Evolutionary conservation across 2,888 invertebrate genomes (phyloP).

Genomic region (Brachypalpus laphriformis): DNA sequence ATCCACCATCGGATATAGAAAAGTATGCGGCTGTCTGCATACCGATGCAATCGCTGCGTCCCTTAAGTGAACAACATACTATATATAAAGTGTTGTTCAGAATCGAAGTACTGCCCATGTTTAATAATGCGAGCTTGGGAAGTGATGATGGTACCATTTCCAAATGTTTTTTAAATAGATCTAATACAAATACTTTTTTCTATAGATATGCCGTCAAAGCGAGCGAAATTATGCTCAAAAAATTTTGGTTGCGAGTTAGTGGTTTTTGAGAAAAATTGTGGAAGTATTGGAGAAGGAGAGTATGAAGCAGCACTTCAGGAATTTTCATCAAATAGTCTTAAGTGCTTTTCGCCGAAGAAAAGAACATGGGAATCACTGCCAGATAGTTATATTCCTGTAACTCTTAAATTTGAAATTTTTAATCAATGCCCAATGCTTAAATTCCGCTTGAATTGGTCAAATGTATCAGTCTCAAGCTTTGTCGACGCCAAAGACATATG

Average conservation of each 20-base stretch:
- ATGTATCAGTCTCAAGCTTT: constrained; percentile 83
- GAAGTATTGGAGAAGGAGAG: constrained; percentile 94
- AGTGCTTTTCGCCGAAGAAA: constrained; percentile 86
- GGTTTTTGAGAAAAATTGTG: constrained; percentile 94
- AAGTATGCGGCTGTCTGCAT: constrained; percentile 91
- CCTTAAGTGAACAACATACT: constrained; percentile 81
- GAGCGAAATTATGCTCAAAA: constrained; percentile 85
- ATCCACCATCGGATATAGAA: constrained; percentile 85
- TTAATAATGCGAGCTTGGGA: constrained; percentile 46
- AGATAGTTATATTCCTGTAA: constrained; percentile 84
- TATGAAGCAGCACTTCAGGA: constrained; percentile 94
- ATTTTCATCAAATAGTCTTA: constrained; percentile 84
- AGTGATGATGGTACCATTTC: constrained; percentile 40
- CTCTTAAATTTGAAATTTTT: constrained; percentile 87
- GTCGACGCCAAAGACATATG: constrained; percentile 78
- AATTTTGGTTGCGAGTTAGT: constrained; percentile 88
- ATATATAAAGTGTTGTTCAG: constrained; percentile 81
- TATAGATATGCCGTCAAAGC: constrained; percentile 87
- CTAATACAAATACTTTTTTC: not conserved
- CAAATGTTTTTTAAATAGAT: not conserved
- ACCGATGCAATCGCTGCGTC: constrained; percentile 90
- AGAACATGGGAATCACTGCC: constrained; percentile 88
- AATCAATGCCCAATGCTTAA: constrained; percentile 92
- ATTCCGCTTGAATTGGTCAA: constrained; percentile 93
- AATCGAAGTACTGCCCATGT: constrained; percentile 78